Conservation (phyloP, 1,140 invertebrate species). For the Scaptomyza hsui region DNA sequence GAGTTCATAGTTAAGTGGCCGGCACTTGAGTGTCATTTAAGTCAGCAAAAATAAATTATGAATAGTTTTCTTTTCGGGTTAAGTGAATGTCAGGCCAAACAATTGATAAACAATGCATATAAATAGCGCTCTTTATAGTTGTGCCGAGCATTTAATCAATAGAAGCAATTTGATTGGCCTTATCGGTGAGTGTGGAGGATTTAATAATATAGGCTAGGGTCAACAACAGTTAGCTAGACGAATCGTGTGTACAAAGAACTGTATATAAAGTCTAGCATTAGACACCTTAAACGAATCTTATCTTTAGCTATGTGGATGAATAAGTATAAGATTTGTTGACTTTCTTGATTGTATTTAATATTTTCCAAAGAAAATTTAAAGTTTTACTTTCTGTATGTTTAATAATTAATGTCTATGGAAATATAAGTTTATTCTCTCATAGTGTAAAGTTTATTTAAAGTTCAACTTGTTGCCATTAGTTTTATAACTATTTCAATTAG, state of each 20-base stretch:
- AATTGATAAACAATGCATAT: conserved; percentile 15
- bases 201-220: conserved; percentile 7
- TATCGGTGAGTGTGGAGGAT: conserved; percentile 37
- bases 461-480: too few species aligned
- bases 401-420: too few species aligned
- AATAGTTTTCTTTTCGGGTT: not conserved
- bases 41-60: conserved; percentile 6
- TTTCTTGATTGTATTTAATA: not conserved
- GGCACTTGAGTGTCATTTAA: conserved; percentile 54
- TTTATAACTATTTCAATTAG: too few species aligned
- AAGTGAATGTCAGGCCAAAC: conserved; percentile 12
- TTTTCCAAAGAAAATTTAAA: too few species aligned
- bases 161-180: conserved; percentile 47
- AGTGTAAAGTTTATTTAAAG: too few species aligned
- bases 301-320: not conserved
- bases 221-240: conserved; percentile 3
- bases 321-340: not conserved
- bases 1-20: conserved; percentile 57
- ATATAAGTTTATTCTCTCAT: too few species aligned
- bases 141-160: conserved; percentile 26
- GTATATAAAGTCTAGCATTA: not conserved
- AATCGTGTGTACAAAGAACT: not conserved
- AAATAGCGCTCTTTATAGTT: conserved; percentile 2
- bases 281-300: not conserved
- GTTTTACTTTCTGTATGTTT: too few species aligned